Evolutionary conservation across 2,797 vertebrate genomes (phyloP), one percentile per base, ranked within the genome.

Genomic region (Miichthys miiuy): DNA sequence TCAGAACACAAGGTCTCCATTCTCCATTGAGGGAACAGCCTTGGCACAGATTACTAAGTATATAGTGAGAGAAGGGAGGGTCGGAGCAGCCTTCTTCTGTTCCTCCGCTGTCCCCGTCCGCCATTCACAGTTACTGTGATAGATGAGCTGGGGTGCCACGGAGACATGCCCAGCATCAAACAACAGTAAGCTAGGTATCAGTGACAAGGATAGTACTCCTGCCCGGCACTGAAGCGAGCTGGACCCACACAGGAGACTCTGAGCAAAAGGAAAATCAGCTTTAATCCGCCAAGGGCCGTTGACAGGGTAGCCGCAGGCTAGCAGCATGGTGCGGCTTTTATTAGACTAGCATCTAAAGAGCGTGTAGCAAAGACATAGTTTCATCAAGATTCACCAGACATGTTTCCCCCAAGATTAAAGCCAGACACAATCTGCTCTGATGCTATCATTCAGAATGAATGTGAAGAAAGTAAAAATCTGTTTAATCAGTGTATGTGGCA

Each of bases 111-210:
- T 75, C 80, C 87, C 86, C 23, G 17, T 86, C 88, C 64, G 92
- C 93, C 93, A 92, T 95, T 94, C 91, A 92, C 88, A 89, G 79
- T 92, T 91, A 87, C 89, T 81, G 92, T 95, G 95, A 95, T 95
- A 92, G 94, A 95, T 95, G 94, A 94, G 93, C 78, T 54, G 27
- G 73, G 79, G 82, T 76, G 75, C 82, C 56, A 42, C 82, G 52
- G 85, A 91, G 93, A 93, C 93, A 93, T 87, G 92, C 83, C 75
- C 80, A 67, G 91, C 88, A 93, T 94, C 91, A 90, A 92, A 93
- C 92, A 91, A 83, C 81, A 80, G 90, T 83, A 72, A 79, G 79
- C 77, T 51, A 85, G 85, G 87, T 90, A 86, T 89, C 91, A 80
- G 77, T 77, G 91, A 87, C 86, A 80, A 73, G 84, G 88, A 91